Evolutionary conservation across 2,113 vertebrate genomes (phyloP).

Genomic region (Mesembrinibis cayennensis): DNA sequence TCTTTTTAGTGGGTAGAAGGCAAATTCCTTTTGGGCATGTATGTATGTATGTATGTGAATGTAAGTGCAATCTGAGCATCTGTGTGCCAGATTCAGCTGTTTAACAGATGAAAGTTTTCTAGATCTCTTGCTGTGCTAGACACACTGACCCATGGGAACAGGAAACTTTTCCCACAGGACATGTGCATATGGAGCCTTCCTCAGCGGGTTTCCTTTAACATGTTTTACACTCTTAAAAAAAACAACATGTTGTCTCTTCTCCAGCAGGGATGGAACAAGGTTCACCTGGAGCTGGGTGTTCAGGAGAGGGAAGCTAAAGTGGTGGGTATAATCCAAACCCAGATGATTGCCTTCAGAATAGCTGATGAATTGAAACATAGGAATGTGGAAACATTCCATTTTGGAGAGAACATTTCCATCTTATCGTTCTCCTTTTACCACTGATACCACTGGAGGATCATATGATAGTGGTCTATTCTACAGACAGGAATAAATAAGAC

Average conservation of each 20-base stretch:
- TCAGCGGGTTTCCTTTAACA: not conserved
- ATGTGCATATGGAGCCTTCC: not conserved
- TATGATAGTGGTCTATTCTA: not conserved
- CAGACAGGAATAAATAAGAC: not conserved
- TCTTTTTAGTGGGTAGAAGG: not conserved
- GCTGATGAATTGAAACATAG: not conserved
- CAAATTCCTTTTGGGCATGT: not conserved
- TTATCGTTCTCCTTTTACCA: not conserved
- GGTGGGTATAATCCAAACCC: not conserved
- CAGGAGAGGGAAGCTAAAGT: not conserved
- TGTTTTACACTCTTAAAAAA: not conserved
- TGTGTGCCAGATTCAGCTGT: not conserved
- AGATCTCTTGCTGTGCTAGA: not conserved
- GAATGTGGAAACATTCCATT: not conserved
- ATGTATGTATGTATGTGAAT: not conserved
- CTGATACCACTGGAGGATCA: accelerated
- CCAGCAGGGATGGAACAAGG: not conserved
- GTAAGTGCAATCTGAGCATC: not conserved
- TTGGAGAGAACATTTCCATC: not conserved
- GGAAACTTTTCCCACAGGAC: not conserved
- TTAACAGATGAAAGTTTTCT: not conserved
- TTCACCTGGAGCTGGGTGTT: not conserved
- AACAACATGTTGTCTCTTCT: not conserved
- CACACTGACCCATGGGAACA: not conserved
- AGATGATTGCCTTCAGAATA: not conserved